phyloP scores from a whole-genome alignment of 2,113 vertebrate genomes.

The Nicator chloris region DNA sequence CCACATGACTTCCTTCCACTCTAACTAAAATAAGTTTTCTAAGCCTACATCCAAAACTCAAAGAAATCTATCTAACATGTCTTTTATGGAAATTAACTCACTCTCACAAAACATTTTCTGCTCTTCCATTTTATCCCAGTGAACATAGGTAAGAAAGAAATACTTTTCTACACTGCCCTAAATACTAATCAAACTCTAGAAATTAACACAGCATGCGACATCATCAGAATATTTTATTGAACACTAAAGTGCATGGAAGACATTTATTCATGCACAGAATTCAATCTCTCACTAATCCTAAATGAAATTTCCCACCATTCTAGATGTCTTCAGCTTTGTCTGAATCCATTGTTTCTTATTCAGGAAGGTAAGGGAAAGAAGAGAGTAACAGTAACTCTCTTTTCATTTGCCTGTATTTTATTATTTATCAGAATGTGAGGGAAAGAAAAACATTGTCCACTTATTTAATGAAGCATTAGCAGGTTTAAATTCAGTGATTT shows the following conservation, averaged over 20 bases:
- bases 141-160: background rate
- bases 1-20: background rate
- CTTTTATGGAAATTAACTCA: background rate
- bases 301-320: background rate
- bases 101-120: background rate
- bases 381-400: background rate
- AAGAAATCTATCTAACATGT: background rate
- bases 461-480: background rate
- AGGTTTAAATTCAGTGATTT: background rate
- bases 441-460: background rate
- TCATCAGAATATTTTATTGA: background rate
- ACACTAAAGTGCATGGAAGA: background rate
- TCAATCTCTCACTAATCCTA: background rate
- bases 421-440: background rate
- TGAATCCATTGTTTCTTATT: background rate
- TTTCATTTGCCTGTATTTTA: background rate
- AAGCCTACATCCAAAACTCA: background rate
- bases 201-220: background rate
- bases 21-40: background rate
- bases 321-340: background rate
- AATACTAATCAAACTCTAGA: background rate
- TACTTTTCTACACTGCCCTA: background rate
- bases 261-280: background rate
- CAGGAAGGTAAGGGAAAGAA: background rate
- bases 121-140: background rate